Evolutionary conservation across 2,888 invertebrate genomes (phyloP), one percentile per base, ranked within the genome.

Genomic region (Doris montereyensis): DNA sequence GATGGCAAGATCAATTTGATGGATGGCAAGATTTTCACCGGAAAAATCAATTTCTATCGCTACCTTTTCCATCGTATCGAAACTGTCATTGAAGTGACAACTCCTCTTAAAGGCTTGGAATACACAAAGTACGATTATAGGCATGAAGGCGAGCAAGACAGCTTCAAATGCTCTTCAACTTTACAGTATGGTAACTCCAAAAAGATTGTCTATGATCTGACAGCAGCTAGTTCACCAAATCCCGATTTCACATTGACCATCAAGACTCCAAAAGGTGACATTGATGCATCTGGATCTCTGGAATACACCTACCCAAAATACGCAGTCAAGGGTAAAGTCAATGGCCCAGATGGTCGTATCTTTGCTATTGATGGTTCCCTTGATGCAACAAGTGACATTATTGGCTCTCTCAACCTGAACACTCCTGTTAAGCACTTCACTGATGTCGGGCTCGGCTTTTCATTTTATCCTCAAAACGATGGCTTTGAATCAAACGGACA

Each of bases 101-200:
- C 81, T 13, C 81, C 81, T 1, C 71, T 72, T 71, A 0, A 3
- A 4, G 80, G 76, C 32, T 65, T 70, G 17, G 78, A 79, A 62
- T 41, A 57, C 32, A 68, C 74, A 52, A 81, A 80, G n/a, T 57
- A 78, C 13, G 71, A 76, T 26, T 82, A 82, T 72, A 79, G 79
- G 24, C 82, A 82, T 60, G 67, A 67, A 67, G 67, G 26, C 10
- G 67, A 67, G 17, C 24, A 2, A 13, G 28, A 67, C 17, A 67
- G 67, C 67, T 28, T 67, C 67, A 67, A 21, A 26, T 67, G 67
- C 17, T 67, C 28, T 4, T 13, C 67, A 5, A 8, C 67, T 17
- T 3, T 67, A 21, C 24, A 67, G 30, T 67, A 67, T 28, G 67
- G 67, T 26, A 67, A 67, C 26, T 67, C 67, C 5, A 2, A 67